Conservation (phyloP, 2,888 invertebrate genomes). For the Perizoma affinitatum region DNA sequence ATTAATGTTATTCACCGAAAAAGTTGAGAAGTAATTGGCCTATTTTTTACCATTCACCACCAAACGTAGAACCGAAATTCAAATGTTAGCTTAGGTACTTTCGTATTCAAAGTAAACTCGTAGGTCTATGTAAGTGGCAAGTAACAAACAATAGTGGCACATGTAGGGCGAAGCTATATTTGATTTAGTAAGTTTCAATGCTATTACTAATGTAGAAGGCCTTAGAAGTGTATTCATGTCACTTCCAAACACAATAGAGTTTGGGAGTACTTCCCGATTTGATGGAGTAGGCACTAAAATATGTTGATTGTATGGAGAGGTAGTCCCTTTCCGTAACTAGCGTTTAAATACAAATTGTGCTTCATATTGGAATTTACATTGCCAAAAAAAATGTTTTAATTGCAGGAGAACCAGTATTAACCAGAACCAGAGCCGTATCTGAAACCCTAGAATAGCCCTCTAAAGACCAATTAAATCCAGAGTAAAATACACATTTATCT, state of each 20-base stretch:
- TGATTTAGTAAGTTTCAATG: conserved; percentile 65
- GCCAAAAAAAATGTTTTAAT: no score
- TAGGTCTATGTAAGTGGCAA: conserved; percentile 11
- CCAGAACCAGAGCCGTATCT: no score
- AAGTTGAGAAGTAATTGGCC: neutral
- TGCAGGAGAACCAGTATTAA: no score
- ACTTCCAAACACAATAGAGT: conserved; percentile 64
- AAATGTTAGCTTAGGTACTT: conserved; percentile 17
- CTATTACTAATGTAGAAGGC: conserved; percentile 69
- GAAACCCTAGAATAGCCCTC: no score
- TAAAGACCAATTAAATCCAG: conserved; percentile 2
- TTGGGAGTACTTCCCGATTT: conserved; percentile 26
- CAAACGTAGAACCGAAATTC: neutral
- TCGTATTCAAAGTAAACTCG: conserved; percentile 6
- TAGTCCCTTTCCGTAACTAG: neutral
- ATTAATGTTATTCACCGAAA: neutral
- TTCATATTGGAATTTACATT: no score
- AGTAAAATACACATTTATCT: conserved; percentile 29
- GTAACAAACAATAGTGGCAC: conserved; percentile 34
- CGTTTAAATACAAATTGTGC: neutral
- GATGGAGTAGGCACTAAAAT: conserved; percentile 8
- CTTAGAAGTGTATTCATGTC: conserved; percentile 60
- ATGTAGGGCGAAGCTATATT: conserved; percentile 60
- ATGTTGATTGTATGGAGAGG: conserved; percentile 7
- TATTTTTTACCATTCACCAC: neutral